Evolutionary conservation across 2,888 invertebrate species (phyloP).

Genomic region (Flabesymbios commensalis): DNA sequence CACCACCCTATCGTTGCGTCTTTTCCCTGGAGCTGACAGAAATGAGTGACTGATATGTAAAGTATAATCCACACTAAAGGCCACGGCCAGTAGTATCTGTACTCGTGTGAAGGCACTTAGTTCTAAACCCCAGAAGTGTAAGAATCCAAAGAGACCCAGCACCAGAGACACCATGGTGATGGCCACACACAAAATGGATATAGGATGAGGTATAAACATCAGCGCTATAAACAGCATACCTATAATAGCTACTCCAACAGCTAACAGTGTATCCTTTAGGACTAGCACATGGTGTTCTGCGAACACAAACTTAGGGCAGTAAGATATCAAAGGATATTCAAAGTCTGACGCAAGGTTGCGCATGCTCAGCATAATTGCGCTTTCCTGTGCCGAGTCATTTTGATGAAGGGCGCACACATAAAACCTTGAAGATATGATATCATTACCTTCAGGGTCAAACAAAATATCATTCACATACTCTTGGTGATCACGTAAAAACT

Average conservation of each 20-base stretch:
- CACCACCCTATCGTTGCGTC: constrained; percentile 31
- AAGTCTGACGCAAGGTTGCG: constrained; percentile 38
- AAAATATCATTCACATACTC: constrained; percentile 14
- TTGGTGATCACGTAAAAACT: constrained; percentile 11
- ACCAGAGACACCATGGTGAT: constrained; percentile 44
- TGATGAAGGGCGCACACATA: constrained; percentile 87
- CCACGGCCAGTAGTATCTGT: constrained; percentile 48
- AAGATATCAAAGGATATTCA: constrained; percentile 37
- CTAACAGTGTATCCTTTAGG: constrained; percentile 43
- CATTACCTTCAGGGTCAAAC: constrained; percentile 48
- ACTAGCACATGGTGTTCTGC: constrained; percentile 49
- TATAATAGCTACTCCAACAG: constrained; percentile 44
- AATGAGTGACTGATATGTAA: constrained; percentile 37
- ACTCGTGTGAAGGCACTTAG: constrained; percentile 49
- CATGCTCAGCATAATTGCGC: constrained; percentile 40
- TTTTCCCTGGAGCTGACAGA: constrained; percentile 29
- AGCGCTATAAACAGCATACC: constrained; percentile 44
- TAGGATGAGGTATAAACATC: constrained; percentile 46
- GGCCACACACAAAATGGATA: constrained; percentile 40
- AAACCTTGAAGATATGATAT: constrained; percentile 80
- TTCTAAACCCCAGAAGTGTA: constrained; percentile 41
- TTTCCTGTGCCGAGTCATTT: constrained; percentile 70
- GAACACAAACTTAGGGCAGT: constrained; percentile 39
- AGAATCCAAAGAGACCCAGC: constrained; percentile 45
- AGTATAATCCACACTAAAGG: constrained; percentile 45